Evolutionary conservation across 1,140 invertebrate species (phyloP).

Genomic region (Drosophila subobscura): DNA sequence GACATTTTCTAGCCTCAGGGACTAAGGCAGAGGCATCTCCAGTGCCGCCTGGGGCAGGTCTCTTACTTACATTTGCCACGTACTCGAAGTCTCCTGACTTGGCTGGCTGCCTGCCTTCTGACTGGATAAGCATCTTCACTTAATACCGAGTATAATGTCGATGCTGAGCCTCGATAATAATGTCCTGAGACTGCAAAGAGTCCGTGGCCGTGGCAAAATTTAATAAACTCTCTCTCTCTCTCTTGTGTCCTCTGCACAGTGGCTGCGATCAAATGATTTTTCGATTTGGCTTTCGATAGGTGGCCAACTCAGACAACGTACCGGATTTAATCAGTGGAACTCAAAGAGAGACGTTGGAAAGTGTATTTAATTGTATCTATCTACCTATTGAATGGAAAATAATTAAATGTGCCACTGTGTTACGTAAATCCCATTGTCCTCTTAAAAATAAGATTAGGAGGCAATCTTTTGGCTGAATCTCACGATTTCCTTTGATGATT

Average conservation of each 20-base stretch:
- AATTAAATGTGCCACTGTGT: too few species aligned
- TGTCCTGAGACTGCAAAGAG: constrained; percentile 58
- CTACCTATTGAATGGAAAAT: too few species aligned
- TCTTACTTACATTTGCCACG: constrained; percentile 61
- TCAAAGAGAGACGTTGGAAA: too few species aligned
- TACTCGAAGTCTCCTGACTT: constrained; percentile 39
- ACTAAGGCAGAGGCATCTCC: constrained; percentile 18
- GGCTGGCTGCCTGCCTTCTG: constrained; percentile 20
- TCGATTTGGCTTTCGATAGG: constrained; percentile 30
- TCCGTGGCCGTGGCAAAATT: constrained; percentile 48
- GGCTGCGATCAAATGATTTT: constrained; percentile 36
- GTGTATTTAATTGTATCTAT: too few species aligned
- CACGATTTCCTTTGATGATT: too few species aligned
- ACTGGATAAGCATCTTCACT: constrained; percentile 77
- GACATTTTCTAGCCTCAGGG: constrained; percentile 58
- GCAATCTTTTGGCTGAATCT: too few species aligned
- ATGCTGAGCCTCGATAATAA: constrained; percentile 75
- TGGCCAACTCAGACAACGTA: not conserved
- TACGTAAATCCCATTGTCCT: too few species aligned
- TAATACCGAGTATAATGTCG: constrained; percentile 78
- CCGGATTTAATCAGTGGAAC: too few species aligned
- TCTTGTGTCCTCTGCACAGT: constrained; percentile 19
- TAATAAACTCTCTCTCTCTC: constrained; percentile 60
- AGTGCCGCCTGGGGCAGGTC: constrained; percentile 11
- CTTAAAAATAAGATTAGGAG: too few species aligned